Evolutionary conservation across 2,888 invertebrate genomes (phyloP), one percentile per base, ranked within the genome.

Genomic region (Alsophila aescularia): DNA sequence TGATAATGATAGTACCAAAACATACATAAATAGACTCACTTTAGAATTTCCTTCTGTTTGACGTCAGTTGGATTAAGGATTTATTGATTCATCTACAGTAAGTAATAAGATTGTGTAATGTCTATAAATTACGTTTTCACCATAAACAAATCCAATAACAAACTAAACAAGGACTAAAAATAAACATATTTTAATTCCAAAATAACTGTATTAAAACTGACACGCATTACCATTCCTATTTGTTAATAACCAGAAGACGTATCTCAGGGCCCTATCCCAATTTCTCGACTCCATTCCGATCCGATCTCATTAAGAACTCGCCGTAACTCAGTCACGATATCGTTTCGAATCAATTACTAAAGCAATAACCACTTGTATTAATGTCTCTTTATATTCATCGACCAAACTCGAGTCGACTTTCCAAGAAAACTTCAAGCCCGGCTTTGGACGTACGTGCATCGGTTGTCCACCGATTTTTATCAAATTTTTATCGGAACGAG

Each of bases 401-500:
- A 21, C 39, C 32, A 21, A 44, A 24, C 53, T 47, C 52, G 50
- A 13, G 8, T 27, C 21, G 34, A 45, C 43, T 45, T 67, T 67
- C 67, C 41, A 34, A 56, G 67, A 67, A 67, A 36, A 12, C 24
- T 24, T 24, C 5, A 8, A 24, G 8, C 8, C 21, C 40, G 18
- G 29, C 12, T 29, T 36, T 24, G 39, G 12, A 41, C 51, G 68
- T 72, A 79, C 79, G 81, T 80, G 81, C 70, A 64, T 69, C 68
- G 73, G 68, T 63, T 73, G 66, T 70, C 64, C 66, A 73, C 73
- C 78, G 77, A 78, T 75, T 78, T 76, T 76, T 77, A 79, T 76
- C 76, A 73, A 72, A 68, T 57, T 50, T 55, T 50, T 48, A 56
- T 73, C 75, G 70, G 65, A 69, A 71, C 72, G 48, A 62, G 71